Percentiles rank a stretch among this genome's conserved stretches.
phyloP scores from a whole-genome alignment of 53 echinoderm and acorn worm species.

The Actinopyga echinites region DNA sequence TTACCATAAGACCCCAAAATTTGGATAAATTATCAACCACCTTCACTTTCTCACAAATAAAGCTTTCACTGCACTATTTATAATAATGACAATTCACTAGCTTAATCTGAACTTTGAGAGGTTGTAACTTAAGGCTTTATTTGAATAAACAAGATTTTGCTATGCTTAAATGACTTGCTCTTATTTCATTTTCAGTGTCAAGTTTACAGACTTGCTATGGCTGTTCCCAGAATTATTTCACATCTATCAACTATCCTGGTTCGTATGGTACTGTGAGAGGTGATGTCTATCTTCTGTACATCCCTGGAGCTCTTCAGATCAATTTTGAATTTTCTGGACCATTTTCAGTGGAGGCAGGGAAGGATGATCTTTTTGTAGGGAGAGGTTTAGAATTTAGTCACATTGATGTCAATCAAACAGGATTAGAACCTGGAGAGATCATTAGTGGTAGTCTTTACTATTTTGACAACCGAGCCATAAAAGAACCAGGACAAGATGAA shows the following conservation, averaged over 20 bases:
- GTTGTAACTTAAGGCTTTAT: too few relatives aligned
- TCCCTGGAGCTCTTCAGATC: slow-evolving; percentile 6
- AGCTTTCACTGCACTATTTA: too few relatives aligned
- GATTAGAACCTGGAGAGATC: not conserved
- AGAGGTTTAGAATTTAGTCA: not conserved
- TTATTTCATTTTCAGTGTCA: not conserved
- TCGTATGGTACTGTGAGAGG: not conserved
- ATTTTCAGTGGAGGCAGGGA: not conserved
- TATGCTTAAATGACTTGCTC: not conserved
- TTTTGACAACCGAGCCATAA: not conserved
- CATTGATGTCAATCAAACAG: not conserved
- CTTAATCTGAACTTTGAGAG: too few relatives aligned
- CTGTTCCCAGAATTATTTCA: not conserved
- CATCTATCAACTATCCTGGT: not conserved
- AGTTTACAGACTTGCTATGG: not conserved
- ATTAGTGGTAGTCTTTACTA: not conserved
- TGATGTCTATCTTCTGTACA: slow-evolving; percentile 21
- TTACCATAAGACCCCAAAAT: too few relatives aligned
- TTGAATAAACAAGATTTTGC: too few relatives aligned
- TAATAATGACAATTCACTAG: too few relatives aligned
- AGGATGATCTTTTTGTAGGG: slow-evolving; percentile 25
- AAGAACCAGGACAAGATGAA: too few relatives aligned
- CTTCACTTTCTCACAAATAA: too few relatives aligned
- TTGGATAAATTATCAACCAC: too few relatives aligned
- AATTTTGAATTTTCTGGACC: not conserved